Base-by-base conservation (phyloP, 2,113 vertebrate genomes). In the Catagonus wagneri region DNA sequence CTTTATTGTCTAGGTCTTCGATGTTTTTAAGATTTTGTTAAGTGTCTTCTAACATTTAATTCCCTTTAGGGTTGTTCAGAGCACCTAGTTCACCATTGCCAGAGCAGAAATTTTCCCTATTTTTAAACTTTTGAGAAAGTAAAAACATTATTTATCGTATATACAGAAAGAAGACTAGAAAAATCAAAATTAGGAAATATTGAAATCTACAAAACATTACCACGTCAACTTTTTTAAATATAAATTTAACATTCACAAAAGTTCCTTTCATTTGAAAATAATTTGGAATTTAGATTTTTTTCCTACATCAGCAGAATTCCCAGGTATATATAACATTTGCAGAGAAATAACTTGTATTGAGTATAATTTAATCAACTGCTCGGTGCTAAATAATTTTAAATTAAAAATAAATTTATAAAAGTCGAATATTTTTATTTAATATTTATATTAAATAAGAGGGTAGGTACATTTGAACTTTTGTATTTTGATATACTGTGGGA, bases 91-190 rank as follows among this genome's bases (percentile, higher is more conserved):
- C 20, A 60, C 36, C 36, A 60, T 32, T 83, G 20, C 56, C 27
- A 78, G 56, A 60, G 25, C 34, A 78, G 10, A 86, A 79, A 63
- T 58, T 88, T 75, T 81, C 23, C 22, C 36, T 74, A 58, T 32
- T 69, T 78, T 96, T 91, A 72, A 95, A 94, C 13, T 68, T 79
- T 84, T 80, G 22, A 84, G 65, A 94, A 81, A 91, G 22, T 54
- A 60, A 72, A 94, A 91, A 27, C 76, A 65, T 56, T 81, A 81
- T 63, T 78, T 71, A 36, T 3, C 25, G 6, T 23, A 66, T 25
- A 66, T 54, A 83, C 17, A 79, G 83, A 96, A 93, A 60, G 2
- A 69, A 81, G 29, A 50, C 54, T 61, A 44, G 4, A 90, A 76
- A 76, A 83, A 76, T 60, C 74, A 58, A 7, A 83, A 65, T 58